These are phyloP conservation scores for Crambe crambe DNA, from an alignment of 37 sponge, comb jelly and placozoan genomes.

Conservation along the genomic window DNA sequence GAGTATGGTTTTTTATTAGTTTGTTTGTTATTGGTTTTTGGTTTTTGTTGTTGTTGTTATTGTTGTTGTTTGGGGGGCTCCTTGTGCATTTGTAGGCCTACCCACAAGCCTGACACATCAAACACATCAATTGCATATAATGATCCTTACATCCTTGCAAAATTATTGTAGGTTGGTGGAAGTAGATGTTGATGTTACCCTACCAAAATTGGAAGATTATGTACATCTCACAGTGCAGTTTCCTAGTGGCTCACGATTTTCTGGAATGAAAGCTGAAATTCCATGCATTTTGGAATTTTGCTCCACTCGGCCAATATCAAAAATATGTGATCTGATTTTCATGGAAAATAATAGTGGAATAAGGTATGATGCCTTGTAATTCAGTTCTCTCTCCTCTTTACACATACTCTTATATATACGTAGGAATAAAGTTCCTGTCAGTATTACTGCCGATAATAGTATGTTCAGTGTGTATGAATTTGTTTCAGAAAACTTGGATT, in stretches of 20 bases:
- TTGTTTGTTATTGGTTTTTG: no score
- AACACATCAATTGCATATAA: no score
- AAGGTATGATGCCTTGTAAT: conserved; percentile 16
- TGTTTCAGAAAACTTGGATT: conserved; percentile 48
- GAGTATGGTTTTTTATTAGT: no score
- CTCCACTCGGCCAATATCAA: conserved; percentile 54
- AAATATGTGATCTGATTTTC: conserved; percentile 27
- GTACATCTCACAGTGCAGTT: conserved; percentile 21
- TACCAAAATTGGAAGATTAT: conserved; percentile 16
- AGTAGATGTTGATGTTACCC: conserved; percentile 30
- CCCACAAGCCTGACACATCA: no score
- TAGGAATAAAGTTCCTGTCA: conserved; percentile 57
- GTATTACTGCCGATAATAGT: conserved; percentile 73
- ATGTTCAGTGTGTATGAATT: conserved; percentile 66
- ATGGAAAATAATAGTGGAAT: conserved; percentile 41
- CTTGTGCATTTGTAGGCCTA: not conserved
- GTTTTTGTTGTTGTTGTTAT: not conserved
- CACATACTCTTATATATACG: not conserved
- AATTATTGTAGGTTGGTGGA: no score
- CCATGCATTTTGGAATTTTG: conserved; percentile 50
- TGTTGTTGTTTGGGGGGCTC: not conserved
- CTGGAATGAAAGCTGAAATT: conserved; percentile 9
- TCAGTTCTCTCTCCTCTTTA: not conserved
- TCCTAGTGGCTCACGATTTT: not conserved
- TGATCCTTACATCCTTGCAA: no score